Percentiles rank a stretch among this genome's conserved stretches.
Evolutionary conservation across 2,888 invertebrate genomes (phyloP).

Genomic region (Drosophila monieri): DNA sequence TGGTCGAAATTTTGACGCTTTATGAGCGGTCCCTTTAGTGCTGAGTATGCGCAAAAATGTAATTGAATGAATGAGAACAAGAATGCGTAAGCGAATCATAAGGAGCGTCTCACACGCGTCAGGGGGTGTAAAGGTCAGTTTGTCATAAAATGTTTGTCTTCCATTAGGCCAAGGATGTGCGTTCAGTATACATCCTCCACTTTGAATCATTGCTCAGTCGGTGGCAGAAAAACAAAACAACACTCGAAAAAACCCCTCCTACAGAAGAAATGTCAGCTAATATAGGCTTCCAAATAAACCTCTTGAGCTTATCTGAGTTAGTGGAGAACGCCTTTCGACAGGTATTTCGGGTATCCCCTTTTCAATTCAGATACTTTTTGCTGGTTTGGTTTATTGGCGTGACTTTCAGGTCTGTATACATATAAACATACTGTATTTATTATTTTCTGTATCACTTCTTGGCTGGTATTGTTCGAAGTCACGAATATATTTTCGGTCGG

Average conservation of each 20-base stretch:
- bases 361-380: background rate
- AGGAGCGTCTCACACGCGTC: background rate
- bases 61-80: conserved; percentile 65
- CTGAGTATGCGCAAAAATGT: conserved; percentile 79
- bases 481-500: conserved; percentile 56
- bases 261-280: conserved; percentile 38
- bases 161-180: conserved; percentile 66
- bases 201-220: conserved; percentile 18
- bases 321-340: conserved; percentile 19
- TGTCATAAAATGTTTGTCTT: conserved; percentile 75
- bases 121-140: conserved; percentile 49
- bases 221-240: background rate
- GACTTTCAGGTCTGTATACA: conserved; percentile 61
- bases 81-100: conserved; percentile 3
- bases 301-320: conserved; percentile 25
- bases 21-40: conserved; percentile 78
- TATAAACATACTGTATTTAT: conserved; percentile 27
- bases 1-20: conserved; percentile 76
- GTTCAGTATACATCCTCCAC: background rate
- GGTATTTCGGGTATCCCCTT: conserved; percentile 4
- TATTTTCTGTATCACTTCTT: conserved; percentile 5
- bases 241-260: conserved; percentile 16
- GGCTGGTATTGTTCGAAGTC: conserved; percentile 58
- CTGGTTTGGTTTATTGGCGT: conserved; percentile 55
- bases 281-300: conserved; percentile 47